phyloP scores from a whole-genome alignment of 2,888 invertebrate genomes.

The Napeogenes sylphis region DNA sequence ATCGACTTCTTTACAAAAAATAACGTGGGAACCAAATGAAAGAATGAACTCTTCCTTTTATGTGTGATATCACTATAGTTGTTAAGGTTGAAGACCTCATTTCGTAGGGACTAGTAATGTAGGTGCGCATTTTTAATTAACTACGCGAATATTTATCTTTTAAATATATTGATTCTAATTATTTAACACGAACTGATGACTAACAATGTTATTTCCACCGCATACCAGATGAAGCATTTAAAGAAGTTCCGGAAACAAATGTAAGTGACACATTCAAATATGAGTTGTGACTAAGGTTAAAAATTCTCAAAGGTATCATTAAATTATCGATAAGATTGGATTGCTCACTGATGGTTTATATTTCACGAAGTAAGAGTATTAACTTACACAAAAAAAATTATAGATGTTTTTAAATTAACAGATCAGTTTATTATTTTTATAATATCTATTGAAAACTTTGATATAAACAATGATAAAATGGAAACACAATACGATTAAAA shows the following conservation, averaged over 20 bases:
- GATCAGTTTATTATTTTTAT: too few species aligned
- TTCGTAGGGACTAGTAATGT: conserved; percentile 48
- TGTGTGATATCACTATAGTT: conserved; percentile 50
- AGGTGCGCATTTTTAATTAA: conserved; percentile 28
- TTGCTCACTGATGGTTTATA: conserved; percentile 1
- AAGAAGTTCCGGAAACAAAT: conserved; percentile 21
- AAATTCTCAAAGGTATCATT: neutral
- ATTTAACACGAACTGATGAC: conserved; percentile 9
- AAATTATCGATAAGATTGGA: neutral
- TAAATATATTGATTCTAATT: neutral
- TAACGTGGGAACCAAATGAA: conserved; percentile 72
- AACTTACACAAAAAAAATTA: neutral
- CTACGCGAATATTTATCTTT: conserved; percentile 12
- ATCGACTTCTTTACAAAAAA: conserved; percentile 71
- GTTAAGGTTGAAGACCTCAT: conserved; percentile 56
- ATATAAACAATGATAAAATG: neutral
- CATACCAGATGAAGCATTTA: conserved; percentile 14
- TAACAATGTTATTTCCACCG: conserved; percentile 16
- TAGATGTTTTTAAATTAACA: too few species aligned
- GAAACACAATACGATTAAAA: conserved; percentile 3
- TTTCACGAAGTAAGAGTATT: neutral
- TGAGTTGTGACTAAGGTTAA: conserved; percentile 19
- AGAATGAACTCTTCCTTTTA: conserved; percentile 67
- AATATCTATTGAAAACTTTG: neutral
- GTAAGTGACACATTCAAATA: conserved; percentile 13